phyloP scores from a whole-genome alignment of 2,888 invertebrate species.

The Phortica magna region DNA sequence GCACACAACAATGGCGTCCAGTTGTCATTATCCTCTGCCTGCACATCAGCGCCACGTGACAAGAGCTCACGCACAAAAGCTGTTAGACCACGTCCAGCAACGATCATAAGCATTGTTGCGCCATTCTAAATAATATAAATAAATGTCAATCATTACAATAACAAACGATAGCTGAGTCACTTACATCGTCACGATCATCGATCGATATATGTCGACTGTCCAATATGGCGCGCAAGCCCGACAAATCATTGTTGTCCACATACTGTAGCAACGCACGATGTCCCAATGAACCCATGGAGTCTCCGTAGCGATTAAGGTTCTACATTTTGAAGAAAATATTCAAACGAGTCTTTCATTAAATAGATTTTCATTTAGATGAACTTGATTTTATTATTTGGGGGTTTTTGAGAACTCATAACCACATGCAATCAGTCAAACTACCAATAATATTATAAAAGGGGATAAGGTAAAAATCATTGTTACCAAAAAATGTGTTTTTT shows the following conservation, averaged over 20 bases:
- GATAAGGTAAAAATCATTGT: too few species aligned
- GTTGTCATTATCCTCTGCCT: conserved; percentile 93
- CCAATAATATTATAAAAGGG: too few species aligned
- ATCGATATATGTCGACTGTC: conserved; percentile 89
- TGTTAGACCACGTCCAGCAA: conserved; percentile 90
- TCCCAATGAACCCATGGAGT: conserved; percentile 94
- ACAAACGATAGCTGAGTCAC: neutral
- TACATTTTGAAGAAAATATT: conserved; percentile 71
- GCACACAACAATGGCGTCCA: conserved; percentile 96
- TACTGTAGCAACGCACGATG: conserved; percentile 89
- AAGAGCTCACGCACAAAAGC: conserved; percentile 91
- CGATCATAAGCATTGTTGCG: conserved; percentile 94
- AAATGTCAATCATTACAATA: neutral
- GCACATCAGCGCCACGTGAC: conserved; percentile 94
- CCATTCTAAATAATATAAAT: conserved; percentile 84
- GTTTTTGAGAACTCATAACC: too few species aligned
- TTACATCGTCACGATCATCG: conserved; percentile 93
- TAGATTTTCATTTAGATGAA: neutral
- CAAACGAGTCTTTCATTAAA: neutral
- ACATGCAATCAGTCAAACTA: too few species aligned
- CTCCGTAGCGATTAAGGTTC: conserved; percentile 90
- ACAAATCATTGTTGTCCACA: conserved; percentile 88
- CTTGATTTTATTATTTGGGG: too few species aligned
- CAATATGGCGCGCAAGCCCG: conserved; percentile 88
- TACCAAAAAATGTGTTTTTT: too few species aligned